These are phyloP conservation scores for Sakesphorus luctuosus DNA, from an alignment of 2,113 vertebrate genomes.

Conservation along the genomic window DNA sequence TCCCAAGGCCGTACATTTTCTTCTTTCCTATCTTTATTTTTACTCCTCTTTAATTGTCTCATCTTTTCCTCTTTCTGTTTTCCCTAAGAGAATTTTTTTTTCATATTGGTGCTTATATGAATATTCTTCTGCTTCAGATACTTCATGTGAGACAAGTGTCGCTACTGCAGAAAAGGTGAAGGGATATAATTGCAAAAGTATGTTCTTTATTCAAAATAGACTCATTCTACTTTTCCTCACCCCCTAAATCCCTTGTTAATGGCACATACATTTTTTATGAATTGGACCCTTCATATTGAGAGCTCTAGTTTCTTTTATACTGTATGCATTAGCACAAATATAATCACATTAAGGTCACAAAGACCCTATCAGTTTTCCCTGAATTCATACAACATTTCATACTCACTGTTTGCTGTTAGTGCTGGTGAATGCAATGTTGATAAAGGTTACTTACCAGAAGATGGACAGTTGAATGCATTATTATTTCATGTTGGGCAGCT, in stretches of 20 bases:
- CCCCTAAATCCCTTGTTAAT: conserved; percentile 49
- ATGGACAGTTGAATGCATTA: conserved; percentile 73
- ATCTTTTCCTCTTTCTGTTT: neutral
- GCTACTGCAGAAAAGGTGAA: neutral
- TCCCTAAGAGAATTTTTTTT: neutral
- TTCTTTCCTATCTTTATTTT: neutral
- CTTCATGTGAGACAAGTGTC: neutral
- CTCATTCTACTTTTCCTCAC: conserved; percentile 23
- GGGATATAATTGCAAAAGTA: conserved; percentile 17
- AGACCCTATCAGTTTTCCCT: conserved; percentile 51
- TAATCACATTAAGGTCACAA: conserved; percentile 74
- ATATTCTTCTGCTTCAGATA: conserved; percentile 1
- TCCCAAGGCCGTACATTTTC: neutral
- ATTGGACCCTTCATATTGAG: conserved; percentile 42
- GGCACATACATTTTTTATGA: conserved; percentile 75
- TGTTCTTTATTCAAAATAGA: conserved; percentile 37
- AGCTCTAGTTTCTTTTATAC: conserved; percentile 58
- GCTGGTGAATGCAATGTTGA: conserved; percentile 47
- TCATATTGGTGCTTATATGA: neutral
- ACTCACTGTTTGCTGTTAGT: conserved; percentile 51
- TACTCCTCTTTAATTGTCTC: neutral
- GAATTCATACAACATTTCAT: conserved; percentile 58
- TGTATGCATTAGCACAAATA: conserved; percentile 72
- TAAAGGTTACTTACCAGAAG: conserved; percentile 74
- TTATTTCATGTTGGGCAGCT: conserved; percentile 75